These are phyloP conservation scores for Uloborus diversus DNA, from an alignment of 1,140 invertebrate species.

Conservation along the genomic window DNA sequence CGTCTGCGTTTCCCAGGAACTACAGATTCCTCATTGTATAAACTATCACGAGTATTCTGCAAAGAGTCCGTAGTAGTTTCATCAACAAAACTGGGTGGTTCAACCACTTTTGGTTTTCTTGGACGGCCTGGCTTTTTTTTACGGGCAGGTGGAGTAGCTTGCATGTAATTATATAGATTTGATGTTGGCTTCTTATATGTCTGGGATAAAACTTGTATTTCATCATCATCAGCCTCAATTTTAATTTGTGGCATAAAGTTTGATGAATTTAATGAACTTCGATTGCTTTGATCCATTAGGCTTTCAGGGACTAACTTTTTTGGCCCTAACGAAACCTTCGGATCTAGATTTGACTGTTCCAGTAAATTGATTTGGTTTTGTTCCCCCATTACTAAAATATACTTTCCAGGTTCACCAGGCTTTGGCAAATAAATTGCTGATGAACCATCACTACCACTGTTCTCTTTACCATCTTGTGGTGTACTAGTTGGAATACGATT, in stretches of 20 bases:
- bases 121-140: constrained; percentile 41
- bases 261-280: neutral
- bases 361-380: constrained; percentile 32
- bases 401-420: constrained; percentile 48
- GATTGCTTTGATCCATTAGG: constrained; percentile 18
- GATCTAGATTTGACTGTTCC: constrained; percentile 47
- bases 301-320: constrained; percentile 31
- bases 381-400: constrained; percentile 51
- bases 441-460: neutral
- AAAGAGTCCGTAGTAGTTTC: constrained; percentile 38
- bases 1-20: constrained; percentile 19
- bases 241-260: constrained; percentile 1
- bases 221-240: constrained; percentile 41
- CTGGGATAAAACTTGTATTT: constrained; percentile 37
- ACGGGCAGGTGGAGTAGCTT: neutral
- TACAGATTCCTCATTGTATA: neutral
- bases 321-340: constrained; percentile 31
- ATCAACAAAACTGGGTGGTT: constrained; percentile 33
- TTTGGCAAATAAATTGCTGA: constrained; percentile 52
- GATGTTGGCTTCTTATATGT: neutral
- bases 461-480: constrained; percentile 1
- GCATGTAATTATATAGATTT: constrained; percentile 39
- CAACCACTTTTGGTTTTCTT: constrained; percentile 29
- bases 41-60: neutral
- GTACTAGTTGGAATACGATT: constrained; percentile 19